These are phyloP conservation scores for Acyrthosiphon pisum DNA, from an alignment of 1,140 invertebrate species.

Conservation along the genomic window DNA sequence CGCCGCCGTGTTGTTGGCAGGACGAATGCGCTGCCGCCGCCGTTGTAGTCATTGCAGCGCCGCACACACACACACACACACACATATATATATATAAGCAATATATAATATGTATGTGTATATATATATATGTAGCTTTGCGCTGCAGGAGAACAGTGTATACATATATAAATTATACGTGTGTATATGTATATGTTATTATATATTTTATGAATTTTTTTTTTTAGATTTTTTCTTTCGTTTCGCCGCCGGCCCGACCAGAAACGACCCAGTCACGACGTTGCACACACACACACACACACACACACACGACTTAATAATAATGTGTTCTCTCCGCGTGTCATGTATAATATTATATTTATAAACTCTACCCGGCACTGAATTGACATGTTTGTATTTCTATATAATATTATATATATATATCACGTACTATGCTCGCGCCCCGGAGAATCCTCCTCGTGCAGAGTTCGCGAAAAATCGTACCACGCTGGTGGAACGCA, in stretches of 20 bases:
- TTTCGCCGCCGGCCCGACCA: background rate
- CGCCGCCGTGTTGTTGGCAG: background rate
- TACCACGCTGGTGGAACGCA: background rate
- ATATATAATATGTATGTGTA: background rate
- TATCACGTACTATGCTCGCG: background rate
- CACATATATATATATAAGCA: no score
- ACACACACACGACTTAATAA: constrained; percentile 46
- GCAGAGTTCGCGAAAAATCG: constrained; percentile 3
- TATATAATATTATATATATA: background rate
- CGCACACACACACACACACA: no score
- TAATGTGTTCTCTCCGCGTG: constrained; percentile 38
- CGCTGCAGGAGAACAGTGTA: constrained; percentile 36
- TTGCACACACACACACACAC: background rate
- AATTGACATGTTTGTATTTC: constrained; percentile 53
- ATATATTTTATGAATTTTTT: background rate
- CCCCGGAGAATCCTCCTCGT: constrained; percentile 12
- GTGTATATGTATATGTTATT: background rate
- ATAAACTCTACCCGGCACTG: background rate
- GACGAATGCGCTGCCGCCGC: constrained; percentile 5
- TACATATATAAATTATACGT: background rate
- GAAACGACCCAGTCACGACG: constrained; percentile 53
- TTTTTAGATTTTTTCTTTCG: background rate
- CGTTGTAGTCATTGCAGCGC: no score
- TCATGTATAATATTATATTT: constrained; percentile 1
- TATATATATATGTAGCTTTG: background rate